Evolutionary conservation across 2,888 invertebrate species (phyloP).

Genomic region (Drosophila cracens): DNA sequence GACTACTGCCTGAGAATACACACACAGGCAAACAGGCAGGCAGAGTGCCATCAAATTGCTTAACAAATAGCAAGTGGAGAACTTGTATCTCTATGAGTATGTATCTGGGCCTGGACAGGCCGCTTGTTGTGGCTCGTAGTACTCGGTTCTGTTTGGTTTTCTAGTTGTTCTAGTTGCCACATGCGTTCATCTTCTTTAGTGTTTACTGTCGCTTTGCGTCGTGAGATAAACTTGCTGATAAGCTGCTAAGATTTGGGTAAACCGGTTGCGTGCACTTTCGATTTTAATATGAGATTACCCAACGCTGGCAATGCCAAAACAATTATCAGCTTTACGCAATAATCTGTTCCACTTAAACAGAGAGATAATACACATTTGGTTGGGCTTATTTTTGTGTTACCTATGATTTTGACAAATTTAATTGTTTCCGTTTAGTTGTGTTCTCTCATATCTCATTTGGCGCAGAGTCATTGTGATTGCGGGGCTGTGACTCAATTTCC

Average conservation of each 20-base stretch:
- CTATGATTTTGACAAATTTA: slow-evolving; percentile 7
- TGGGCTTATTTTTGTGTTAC: not conserved
- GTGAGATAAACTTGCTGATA: slow-evolving; percentile 55
- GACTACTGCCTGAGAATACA: slow-evolving; percentile 10
- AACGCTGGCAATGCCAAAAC: slow-evolving; percentile 6
- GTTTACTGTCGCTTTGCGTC: slow-evolving; percentile 27
- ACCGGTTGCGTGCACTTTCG: slow-evolving; percentile 56
- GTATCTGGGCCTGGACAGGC: slow-evolving; percentile 27
- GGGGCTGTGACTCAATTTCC: slow-evolving; percentile 42
- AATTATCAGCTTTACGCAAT: slow-evolving; percentile 59
- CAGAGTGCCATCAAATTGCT: slow-evolving; percentile 66
- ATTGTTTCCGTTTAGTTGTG: slow-evolving; percentile 26
- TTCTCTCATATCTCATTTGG: slow-evolving; percentile 24
- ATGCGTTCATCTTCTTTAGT: slow-evolving; percentile 16
- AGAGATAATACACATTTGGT: not conserved
- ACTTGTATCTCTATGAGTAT: slow-evolving; percentile 24
- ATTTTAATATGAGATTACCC: slow-evolving; percentile 39
- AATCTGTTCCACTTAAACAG: slow-evolving; percentile 9
- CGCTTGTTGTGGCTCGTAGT: slow-evolving; percentile 50
- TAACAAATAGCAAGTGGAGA: slow-evolving; percentile 55
- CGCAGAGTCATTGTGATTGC: slow-evolving; percentile 41
- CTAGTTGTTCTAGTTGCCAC: slow-evolving; percentile 41
- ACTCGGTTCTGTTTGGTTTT: slow-evolving; percentile 37
- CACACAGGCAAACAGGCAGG: slow-evolving; percentile 24
- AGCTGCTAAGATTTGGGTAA: slow-evolving; percentile 26